Percentiles rank a stretch among this genome's conserved stretches.
These are phyloP conservation scores for Poecile atricapillus DNA, from an alignment of 2,113 vertebrate species.

Conservation along the genomic window DNA sequence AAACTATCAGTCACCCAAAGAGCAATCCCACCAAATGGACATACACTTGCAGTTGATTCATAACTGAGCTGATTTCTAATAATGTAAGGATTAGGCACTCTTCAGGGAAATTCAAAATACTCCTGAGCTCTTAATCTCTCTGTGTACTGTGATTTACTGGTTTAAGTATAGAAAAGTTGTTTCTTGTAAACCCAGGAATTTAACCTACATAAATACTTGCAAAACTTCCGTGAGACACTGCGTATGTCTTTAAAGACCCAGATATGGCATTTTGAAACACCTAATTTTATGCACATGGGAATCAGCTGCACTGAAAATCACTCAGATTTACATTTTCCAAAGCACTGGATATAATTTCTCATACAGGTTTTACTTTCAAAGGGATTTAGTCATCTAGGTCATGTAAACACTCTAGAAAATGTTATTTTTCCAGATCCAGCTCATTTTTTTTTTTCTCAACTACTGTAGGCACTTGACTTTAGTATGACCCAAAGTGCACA, in stretches of 20 bases:
- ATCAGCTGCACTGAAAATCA: not conserved
- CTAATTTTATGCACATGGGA: not conserved
- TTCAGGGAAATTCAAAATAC: not conserved
- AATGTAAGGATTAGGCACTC: not conserved
- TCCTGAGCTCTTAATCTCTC: not conserved
- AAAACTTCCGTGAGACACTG: not conserved
- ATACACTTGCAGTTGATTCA: not conserved
- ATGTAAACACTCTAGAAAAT: not conserved
- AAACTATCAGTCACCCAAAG: not conserved
- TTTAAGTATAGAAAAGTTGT: not conserved
- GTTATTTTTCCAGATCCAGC: not conserved
- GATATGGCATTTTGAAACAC: not conserved
- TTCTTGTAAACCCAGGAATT: not conserved
- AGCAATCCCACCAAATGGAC: not conserved
- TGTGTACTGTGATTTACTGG: not conserved
- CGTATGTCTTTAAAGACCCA: not conserved
- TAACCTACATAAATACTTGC: not conserved
- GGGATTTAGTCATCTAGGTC: not conserved
- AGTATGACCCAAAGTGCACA: not conserved
- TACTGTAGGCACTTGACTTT: not conserved
- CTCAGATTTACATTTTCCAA: not conserved
- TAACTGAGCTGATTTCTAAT: not conserved
- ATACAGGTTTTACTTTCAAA: not conserved
- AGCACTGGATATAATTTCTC: not conserved
- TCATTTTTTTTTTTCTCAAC: not conserved